Evolutionary conservation across 2,888 invertebrate genomes (phyloP), one percentile per base, ranked within the genome.

Genomic region (Papilio elwesi): DNA sequence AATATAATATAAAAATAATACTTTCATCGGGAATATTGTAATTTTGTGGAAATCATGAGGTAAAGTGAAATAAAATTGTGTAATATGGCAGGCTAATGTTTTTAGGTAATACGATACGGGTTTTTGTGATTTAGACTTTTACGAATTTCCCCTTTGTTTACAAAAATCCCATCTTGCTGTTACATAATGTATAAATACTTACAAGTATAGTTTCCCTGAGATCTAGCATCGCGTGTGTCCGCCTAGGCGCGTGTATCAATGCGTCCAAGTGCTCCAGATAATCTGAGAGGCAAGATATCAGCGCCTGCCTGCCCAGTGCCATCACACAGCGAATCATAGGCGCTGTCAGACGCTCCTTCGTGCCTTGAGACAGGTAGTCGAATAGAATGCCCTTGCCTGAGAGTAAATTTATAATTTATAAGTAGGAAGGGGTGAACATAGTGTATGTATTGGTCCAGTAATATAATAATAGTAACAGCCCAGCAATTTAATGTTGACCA

Each of bases 361-460:
- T 90, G 55, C 93, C 91, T 80, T 93, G 92, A 0, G 93, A 88
- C 26, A 94, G 80, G 79, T 94, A 94, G 74, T 94, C 94, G 81
- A 91, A 90, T 0, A 94, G 85, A 62, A 93, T 93, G 49, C 91
- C 89, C 81, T 91, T 91, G 49, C 94, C 94, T 94, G 76, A 0
- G 77, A 78, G 65, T 57, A 38, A 26, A 47, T 12, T 65, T 51
- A 8, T 16, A 48, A 11, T 43, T 11, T 8, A 43, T 9, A 63
- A 38, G 10, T 8, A 36, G 12, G 57, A 49, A 26, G 1, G 26
- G 4, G 26, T 26, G 1, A 2, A 26, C 26, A 26, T 26, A 2
- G 4, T 26, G 26, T 26, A 26, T 26, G 4, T 26, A 26, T 26
- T 26, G 26, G 26, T 26, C 26, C 26, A 26, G 26, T 26, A 26